These are phyloP conservation scores for Lepus oiostolus DNA, from an alignment of 2,797 vertebrate genomes.

Conservation along the genomic window DNA sequence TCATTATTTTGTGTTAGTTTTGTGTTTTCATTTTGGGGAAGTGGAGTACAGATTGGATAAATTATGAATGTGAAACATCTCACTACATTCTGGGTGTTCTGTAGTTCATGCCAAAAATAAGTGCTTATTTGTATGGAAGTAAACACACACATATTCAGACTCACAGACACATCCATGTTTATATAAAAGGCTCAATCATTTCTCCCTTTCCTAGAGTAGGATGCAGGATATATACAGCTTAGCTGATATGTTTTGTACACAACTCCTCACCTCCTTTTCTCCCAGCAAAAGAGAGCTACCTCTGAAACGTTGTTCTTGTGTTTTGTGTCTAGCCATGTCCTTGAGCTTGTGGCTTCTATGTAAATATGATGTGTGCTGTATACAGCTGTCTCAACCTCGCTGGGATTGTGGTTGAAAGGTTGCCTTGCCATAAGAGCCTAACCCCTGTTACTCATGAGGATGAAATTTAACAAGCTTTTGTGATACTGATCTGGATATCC, in stretches of 20 bases:
- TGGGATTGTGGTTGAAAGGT: too few species aligned
- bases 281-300: background rate
- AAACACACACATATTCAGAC: fast-evolving
- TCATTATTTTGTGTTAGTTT: background rate
- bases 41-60: background rate
- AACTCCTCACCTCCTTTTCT: background rate
- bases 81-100: background rate
- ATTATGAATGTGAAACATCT: background rate
- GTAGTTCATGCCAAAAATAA: background rate
- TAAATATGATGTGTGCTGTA: background rate
- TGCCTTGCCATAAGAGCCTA: too few species aligned
- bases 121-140: background rate
- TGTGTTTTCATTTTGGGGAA: constrained; percentile 18
- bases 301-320: background rate
- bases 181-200: background rate
- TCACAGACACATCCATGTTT: background rate
- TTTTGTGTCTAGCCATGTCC: too few species aligned
- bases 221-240: background rate
- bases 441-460: too few species aligned
- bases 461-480: background rate
- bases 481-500: background rate
- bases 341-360: background rate
- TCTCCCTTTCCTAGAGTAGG: background rate
- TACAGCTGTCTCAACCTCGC: background rate
- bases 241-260: background rate